phyloP scores from a whole-genome alignment of 1,140 invertebrate species.

The Mercenaria mercenaria region DNA sequence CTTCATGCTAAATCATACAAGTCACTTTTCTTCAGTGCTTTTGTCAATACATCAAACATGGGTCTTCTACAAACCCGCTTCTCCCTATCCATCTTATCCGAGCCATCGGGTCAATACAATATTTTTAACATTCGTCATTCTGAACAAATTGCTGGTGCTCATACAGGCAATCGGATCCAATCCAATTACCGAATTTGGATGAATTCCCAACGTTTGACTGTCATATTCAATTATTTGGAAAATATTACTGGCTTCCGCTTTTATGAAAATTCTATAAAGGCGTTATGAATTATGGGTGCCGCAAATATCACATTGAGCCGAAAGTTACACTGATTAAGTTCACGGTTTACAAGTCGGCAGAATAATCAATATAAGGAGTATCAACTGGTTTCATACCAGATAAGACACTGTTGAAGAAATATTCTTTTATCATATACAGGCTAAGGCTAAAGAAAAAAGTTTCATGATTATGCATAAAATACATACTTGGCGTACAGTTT shows the following conservation, averaged over 20 bases:
- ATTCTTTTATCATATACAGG: background rate
- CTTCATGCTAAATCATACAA: slow-evolving; percentile 28
- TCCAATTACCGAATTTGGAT: slow-evolving; percentile 60
- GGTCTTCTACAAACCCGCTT: slow-evolving; percentile 21
- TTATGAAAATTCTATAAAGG: slow-evolving; percentile 33
- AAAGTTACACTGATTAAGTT: slow-evolving; percentile 35
- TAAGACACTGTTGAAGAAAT: background rate
- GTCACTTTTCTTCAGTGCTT: slow-evolving; percentile 10
- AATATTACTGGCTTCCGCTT: slow-evolving; percentile 37
- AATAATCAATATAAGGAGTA: slow-evolving; percentile 19
- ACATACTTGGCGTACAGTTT: no score
- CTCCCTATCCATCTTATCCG: slow-evolving; percentile 7
- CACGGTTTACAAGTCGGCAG: slow-evolving; percentile 23
- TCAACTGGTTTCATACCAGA: slow-evolving; percentile 5
- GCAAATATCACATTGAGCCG: slow-evolving; percentile 34
- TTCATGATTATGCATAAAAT: no score
- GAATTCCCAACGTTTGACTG: slow-evolving; percentile 63
- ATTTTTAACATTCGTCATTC: slow-evolving; percentile 48
- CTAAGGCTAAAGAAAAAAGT: no score
- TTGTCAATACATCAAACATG: slow-evolving; percentile 37
- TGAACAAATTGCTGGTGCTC: slow-evolving; percentile 22
- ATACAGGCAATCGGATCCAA: slow-evolving; percentile 56
- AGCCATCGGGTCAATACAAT: slow-evolving; percentile 33
- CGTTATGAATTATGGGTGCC: slow-evolving; percentile 38
- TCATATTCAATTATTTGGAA: slow-evolving; percentile 63